Evolutionary conservation across 2,113 vertebrate species (phyloP).

Genomic region (Fregata magnificens): DNA sequence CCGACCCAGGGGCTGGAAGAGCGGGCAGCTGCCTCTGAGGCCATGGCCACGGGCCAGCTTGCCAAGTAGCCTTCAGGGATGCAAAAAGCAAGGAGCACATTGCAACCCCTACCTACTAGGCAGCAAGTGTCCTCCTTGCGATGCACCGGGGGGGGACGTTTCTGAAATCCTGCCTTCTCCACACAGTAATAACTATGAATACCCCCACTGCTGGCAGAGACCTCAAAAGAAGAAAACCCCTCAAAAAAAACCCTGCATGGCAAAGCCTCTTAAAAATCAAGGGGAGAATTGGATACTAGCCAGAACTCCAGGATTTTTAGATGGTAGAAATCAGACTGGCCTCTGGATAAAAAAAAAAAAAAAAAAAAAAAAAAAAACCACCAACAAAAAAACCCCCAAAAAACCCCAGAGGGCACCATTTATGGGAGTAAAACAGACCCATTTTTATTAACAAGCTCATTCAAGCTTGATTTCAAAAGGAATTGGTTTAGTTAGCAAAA

Average conservation of each 20-base stretch:
- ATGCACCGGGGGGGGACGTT: neutral
- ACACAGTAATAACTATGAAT: neutral
- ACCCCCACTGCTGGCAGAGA: neutral
- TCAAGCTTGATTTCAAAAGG: constrained; percentile 27
- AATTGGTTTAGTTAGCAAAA: constrained; percentile 28
- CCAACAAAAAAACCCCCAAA: too few species aligned
- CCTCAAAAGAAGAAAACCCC: neutral
- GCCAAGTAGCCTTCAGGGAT: neutral
- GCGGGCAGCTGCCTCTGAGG: neutral
- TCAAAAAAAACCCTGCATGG: neutral
- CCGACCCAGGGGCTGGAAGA: fast-evolving
- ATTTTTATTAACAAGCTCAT: constrained; percentile 30
- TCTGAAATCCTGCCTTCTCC: neutral
- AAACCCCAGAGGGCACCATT: neutral
- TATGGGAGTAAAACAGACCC: neutral
- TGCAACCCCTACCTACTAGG: neutral
- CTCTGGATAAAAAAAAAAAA: neutral
- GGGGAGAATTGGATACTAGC: neutral
- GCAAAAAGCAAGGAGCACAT: neutral
- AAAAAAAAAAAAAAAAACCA: too few species aligned
- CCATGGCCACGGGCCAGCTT: neutral
- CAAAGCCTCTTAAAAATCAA: neutral
- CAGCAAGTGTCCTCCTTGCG: neutral
- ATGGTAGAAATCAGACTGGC: neutral
- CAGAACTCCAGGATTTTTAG: neutral